Evolutionary conservation across 2,888 invertebrate genomes (phyloP).

Genomic region (Brachyptera risi): DNA sequence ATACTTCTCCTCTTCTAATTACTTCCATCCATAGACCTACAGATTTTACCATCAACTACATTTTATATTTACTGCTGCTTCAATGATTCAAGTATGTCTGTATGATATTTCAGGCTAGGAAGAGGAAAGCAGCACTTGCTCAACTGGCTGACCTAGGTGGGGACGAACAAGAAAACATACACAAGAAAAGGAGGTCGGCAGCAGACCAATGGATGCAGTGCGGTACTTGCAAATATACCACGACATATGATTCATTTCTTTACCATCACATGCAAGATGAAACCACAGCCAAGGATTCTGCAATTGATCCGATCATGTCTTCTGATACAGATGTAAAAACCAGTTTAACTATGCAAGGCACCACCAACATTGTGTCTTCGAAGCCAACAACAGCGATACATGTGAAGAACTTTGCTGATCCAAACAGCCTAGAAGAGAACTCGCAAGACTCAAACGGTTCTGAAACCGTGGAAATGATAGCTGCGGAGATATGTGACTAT

Average conservation of each 20-base stretch:
- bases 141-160: slow-evolving; percentile 23
- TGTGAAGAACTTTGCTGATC: not conserved
- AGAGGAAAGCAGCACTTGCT: slow-evolving; percentile 32
- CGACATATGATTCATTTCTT: slow-evolving; percentile 41
- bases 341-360: slow-evolving; percentile 37
- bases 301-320: not conserved
- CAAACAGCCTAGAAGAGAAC: not conserved
- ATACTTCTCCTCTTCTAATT: no score
- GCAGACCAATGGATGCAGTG: slow-evolving; percentile 42
- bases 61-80: no score
- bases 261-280: slow-evolving; percentile 39
- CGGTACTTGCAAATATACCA: slow-evolving; percentile 44
- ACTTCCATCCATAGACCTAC: no score
- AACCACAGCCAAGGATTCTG: not conserved
- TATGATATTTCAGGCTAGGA: slow-evolving; percentile 33
- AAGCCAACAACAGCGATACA: not conserved
- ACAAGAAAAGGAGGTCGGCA: slow-evolving; percentile 23
- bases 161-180: slow-evolving; percentile 10
- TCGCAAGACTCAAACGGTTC: slow-evolving; percentile 22
- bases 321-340: not conserved
- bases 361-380: not conserved
- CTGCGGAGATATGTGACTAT: slow-evolving; percentile 34
- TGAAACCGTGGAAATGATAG: slow-evolving; percentile 37
- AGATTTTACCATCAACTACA: no score
- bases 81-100: no score